A percentile compares a stretch with the other conserved stretches of the same genome.
Evolutionary conservation across 1,140 invertebrate species (phyloP).

Genomic region (Scaptomyza montana): DNA sequence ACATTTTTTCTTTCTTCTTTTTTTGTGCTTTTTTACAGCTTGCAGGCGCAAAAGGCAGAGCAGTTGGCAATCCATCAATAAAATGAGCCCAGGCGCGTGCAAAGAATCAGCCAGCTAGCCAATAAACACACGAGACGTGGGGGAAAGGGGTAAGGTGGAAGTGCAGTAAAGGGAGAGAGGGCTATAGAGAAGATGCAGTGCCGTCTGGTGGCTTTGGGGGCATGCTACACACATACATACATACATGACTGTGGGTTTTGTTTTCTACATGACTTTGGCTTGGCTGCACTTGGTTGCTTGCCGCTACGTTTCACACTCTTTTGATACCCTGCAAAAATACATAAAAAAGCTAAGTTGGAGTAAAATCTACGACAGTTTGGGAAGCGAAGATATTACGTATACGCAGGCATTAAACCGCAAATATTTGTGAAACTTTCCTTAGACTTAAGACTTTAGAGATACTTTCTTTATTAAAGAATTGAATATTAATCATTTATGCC

Average conservation of each 20-base stretch:
- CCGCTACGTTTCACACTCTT: constrained; percentile 4
- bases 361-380: too few relatives aligned
- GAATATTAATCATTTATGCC: too few relatives aligned
- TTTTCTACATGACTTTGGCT: constrained; percentile 72
- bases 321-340: constrained; percentile 12
- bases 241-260: constrained; percentile 54
- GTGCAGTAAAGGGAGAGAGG: background rate
- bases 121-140: constrained; percentile 29
- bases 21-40: constrained; percentile 25
- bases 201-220: constrained; percentile 24
- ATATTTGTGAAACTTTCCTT: too few relatives aligned
- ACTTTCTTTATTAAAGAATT: too few relatives aligned
- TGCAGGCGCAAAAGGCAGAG: constrained; percentile 10
- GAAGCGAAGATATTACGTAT: too few relatives aligned
- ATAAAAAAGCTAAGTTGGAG: too few relatives aligned
- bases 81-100: constrained; percentile 45
- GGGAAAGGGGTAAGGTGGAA: background rate
- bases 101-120: constrained; percentile 52
- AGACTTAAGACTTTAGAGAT: too few relatives aligned
- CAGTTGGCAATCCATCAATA: constrained; percentile 63
- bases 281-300: constrained; percentile 71
- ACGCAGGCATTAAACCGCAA: too few relatives aligned
- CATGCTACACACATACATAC: background rate
- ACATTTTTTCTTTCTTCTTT: constrained; percentile 36
- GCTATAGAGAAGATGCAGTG: background rate